Evolutionary conservation across 2,797 vertebrate species (phyloP).

Genomic region (Corythornis leucogaster): DNA sequence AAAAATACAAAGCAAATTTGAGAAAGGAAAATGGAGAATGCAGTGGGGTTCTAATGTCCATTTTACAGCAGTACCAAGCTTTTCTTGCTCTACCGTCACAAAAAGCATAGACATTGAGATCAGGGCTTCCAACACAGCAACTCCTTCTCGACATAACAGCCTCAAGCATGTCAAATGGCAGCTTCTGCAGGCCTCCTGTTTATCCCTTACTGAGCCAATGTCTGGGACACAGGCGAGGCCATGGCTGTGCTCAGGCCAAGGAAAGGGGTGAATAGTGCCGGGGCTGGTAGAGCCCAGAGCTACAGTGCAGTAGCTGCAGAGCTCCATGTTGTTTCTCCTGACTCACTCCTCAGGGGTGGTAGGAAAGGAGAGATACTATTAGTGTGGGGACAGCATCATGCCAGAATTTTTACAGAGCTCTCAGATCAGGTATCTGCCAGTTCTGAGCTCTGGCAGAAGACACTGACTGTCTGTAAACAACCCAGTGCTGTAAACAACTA

Average conservation of each 20-base stretch:
- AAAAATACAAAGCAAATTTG: not conserved
- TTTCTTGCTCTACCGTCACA: not conserved
- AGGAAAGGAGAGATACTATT: not conserved
- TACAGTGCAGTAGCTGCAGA: not conserved
- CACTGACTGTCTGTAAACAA: not conserved
- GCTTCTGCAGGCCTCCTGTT: not conserved
- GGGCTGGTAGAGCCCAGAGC: not conserved
- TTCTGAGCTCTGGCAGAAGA: not conserved
- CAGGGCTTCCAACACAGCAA: not conserved
- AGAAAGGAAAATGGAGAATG: fast-evolving
- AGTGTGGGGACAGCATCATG: fast-evolving
- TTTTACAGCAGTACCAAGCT: not conserved
- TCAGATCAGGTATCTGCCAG: constrained; percentile 6
- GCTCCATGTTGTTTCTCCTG: fast-evolving
- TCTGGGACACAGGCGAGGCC: not conserved
- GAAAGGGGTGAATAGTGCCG: fast-evolving
- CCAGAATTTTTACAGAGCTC: not conserved
- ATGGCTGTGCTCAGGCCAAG: not conserved
- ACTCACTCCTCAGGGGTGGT: fast-evolving
- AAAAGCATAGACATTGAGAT: fast-evolving
- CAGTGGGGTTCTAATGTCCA: fast-evolving
- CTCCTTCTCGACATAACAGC: not conserved
- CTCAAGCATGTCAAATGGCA: fast-evolving
- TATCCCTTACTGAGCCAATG: not conserved
- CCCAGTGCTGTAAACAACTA: not conserved